phyloP scores from a whole-genome alignment of 2,797 vertebrate species.

The Sebastes steindachneri region DNA sequence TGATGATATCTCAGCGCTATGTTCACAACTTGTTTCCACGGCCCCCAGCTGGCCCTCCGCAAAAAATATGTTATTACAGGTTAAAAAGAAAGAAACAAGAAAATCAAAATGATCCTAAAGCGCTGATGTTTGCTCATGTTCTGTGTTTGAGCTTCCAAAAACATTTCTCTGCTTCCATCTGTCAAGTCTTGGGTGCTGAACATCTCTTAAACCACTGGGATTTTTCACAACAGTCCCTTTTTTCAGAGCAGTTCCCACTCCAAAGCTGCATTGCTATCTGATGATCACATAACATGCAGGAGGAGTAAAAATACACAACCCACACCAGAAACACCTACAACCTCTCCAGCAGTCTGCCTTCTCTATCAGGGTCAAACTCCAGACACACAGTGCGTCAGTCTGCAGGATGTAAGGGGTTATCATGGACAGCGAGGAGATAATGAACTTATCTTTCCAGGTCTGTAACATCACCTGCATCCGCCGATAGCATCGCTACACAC shows the following conservation, averaged over 20 bases:
- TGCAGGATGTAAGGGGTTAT: conserved; percentile 22
- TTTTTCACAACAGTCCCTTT: background rate
- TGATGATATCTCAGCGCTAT: background rate
- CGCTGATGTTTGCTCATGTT: background rate
- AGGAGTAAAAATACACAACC: background rate
- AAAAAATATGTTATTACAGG: background rate
- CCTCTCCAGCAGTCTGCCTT: background rate
- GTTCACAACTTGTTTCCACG: background rate
- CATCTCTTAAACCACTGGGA: background rate
- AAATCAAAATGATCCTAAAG: background rate
- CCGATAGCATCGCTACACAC: conserved; percentile 24
- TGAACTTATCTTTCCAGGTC: conserved; percentile 44
- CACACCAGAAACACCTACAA: background rate
- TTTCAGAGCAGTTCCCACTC: background rate
- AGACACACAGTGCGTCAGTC: background rate
- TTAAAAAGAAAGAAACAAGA: background rate
- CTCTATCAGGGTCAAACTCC: background rate
- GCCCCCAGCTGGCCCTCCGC: background rate
- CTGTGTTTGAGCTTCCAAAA: background rate
- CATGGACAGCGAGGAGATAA: conserved; percentile 17
- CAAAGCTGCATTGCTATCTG: background rate
- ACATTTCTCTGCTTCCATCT: background rate
- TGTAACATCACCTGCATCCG: conserved; percentile 21
- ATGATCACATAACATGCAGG: background rate
- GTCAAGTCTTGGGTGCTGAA: background rate